A percentile compares a stretch with the other conserved stretches of the same genome.
phyloP scores from a whole-genome alignment of 2,888 invertebrate genomes.

The Anticlea derivata region DNA sequence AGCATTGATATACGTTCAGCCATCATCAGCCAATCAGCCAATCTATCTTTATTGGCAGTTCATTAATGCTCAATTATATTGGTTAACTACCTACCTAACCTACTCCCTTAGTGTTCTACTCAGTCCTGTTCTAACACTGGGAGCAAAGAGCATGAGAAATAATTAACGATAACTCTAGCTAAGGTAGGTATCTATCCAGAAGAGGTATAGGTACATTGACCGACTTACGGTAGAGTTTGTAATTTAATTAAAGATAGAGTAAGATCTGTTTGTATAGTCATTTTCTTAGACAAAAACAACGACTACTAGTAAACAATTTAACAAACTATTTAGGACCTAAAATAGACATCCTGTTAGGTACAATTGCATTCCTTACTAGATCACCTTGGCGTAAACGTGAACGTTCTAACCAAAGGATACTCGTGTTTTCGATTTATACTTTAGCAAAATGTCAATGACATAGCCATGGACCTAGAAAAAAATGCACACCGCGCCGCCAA shows the following conservation, averaged over 20 bases:
- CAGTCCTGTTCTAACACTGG: neutral
- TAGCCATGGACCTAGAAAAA: too few relatives aligned
- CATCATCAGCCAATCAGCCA: conserved; percentile 2
- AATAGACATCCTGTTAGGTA: conserved; percentile 16
- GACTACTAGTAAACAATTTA: neutral
- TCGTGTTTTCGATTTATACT: conserved; percentile 17
- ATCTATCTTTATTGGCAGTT: conserved; percentile 5
- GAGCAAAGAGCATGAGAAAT: neutral
- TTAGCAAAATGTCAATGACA: conserved; percentile 10
- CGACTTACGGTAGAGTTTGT: too few relatives aligned
- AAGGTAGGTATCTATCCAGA: neutral
- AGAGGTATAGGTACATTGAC: too few relatives aligned
- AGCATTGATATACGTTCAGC: neutral
- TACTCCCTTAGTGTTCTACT: too few relatives aligned
- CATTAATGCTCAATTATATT: conserved; percentile 6
- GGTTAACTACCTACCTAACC: neutral
- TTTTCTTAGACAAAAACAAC: neutral
- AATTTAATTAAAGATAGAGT: too few relatives aligned
- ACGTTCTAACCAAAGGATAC: conserved; percentile 22
- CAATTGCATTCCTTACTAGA: conserved; percentile 9
- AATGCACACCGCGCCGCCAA: too few relatives aligned
- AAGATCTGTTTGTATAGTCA: too few relatives aligned
- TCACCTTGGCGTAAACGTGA: conserved; percentile 24
- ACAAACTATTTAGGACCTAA: neutral
- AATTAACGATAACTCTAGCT: too few relatives aligned